phyloP scores from a whole-genome alignment of 2,113 vertebrate genomes.

The Semicossyphus pulcher region DNA sequence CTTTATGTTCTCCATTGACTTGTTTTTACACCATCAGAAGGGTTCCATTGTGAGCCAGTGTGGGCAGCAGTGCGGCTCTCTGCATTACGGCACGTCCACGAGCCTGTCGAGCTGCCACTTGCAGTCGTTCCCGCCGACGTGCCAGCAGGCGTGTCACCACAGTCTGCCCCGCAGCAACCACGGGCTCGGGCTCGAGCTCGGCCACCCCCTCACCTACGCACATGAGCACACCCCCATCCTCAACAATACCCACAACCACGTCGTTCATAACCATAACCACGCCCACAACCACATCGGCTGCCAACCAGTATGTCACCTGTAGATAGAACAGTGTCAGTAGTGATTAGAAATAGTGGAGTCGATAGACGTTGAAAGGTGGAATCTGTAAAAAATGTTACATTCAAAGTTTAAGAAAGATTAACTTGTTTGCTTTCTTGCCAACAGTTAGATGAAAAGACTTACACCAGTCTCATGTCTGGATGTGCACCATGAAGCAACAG shows the following conservation, averaged over 20 bases:
- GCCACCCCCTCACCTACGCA: slow-evolving; percentile 44
- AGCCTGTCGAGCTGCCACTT: slow-evolving; percentile 60
- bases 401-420: too few relatives aligned
- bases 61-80: slow-evolving; percentile 70
- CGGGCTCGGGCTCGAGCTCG: slow-evolving; percentile 54
- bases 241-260: slow-evolving; percentile 65
- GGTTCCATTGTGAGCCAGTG: slow-evolving; percentile 59
- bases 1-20: slow-evolving; percentile 48
- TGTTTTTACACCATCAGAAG: slow-evolving; percentile 70
- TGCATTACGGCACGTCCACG: slow-evolving; percentile 66
- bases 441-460: background rate
- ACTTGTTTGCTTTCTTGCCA: background rate
- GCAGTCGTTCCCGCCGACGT: slow-evolving; percentile 40
- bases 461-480: background rate
- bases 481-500: too few relatives aligned
- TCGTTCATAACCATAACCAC: slow-evolving; percentile 58
- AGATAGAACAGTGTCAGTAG: background rate
- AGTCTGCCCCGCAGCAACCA: slow-evolving; percentile 62
- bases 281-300: slow-evolving; percentile 63
- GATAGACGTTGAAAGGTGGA: slow-evolving; percentile 58
- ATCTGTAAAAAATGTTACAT: slow-evolving; percentile 53
- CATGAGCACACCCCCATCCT: slow-evolving; percentile 65
- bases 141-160: slow-evolving; percentile 71
- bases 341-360: background rate
- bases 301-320: slow-evolving; percentile 74